These are phyloP conservation scores for Todiramphus chloris DNA, from an alignment of 2,113 vertebrate species.

Conservation along the genomic window DNA sequence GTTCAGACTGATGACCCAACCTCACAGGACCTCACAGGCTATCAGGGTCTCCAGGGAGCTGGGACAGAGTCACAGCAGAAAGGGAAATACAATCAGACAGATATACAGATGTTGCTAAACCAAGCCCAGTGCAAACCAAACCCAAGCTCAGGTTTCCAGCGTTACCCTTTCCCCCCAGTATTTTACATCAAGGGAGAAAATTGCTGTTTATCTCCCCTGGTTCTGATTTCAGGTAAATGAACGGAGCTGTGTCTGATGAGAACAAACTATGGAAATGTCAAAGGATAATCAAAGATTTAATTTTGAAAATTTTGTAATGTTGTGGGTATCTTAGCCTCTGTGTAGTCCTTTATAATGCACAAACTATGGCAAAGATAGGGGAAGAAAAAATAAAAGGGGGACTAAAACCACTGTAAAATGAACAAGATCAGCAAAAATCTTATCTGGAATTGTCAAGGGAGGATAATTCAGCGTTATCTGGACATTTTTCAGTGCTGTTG, in stretches of 20 bases:
- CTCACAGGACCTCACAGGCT: neutral
- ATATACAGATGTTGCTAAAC: neutral
- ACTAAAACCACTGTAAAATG: neutral
- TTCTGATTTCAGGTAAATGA: neutral
- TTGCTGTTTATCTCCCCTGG: neutral
- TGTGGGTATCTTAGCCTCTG: neutral
- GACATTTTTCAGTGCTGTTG: neutral
- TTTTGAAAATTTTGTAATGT: neutral
- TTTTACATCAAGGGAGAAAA: neutral
- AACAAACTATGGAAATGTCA: neutral
- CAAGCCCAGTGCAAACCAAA: neutral
- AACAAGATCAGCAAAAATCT: neutral
- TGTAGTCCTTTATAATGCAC: no score
- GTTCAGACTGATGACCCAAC: neutral
- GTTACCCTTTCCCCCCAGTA: accelerated
- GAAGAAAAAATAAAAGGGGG: no score
- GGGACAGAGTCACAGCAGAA: neutral
- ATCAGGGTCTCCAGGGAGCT: neutral
- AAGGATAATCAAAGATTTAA: neutral
- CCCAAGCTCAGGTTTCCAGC: neutral
- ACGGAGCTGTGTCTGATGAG: neutral
- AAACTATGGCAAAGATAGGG: neutral
- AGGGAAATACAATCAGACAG: neutral
- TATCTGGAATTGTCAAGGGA: neutral
- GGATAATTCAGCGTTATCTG: neutral